Percentiles rank a stretch among this genome's conserved stretches.
These are phyloP conservation scores for Geococcyx californianus DNA, from an alignment of 2,113 vertebrate species.

Conservation along the genomic window DNA sequence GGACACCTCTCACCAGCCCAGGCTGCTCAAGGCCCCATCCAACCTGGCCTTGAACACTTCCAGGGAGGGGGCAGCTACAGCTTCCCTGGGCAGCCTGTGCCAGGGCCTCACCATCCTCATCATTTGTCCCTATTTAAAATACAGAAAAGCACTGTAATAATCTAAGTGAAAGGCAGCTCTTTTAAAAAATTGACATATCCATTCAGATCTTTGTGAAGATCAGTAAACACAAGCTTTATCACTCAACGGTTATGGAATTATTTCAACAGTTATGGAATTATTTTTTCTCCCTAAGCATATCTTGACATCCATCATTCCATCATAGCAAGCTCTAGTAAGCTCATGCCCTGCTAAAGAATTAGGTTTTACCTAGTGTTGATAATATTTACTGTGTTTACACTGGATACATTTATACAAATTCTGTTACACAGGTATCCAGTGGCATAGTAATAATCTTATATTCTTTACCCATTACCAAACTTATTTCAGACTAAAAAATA, in stretches of 20 bases:
- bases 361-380: background rate
- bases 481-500: background rate
- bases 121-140: background rate
- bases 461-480: background rate
- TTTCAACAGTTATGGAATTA: no score
- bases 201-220: background rate
- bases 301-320: background rate
- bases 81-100: no score
- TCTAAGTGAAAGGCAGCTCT: background rate
- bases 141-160: background rate
- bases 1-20: no score
- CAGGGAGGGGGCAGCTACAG: no score
- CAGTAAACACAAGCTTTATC: background rate
- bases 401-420: background rate
- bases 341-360: background rate
- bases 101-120: no score
- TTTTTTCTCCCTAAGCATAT: background rate
- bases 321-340: background rate
- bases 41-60: no score
- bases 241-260: background rate
- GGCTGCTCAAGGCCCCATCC: no score
- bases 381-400: background rate
- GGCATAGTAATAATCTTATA: background rate
- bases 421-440: background rate
- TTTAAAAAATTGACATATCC: background rate